These are phyloP conservation scores for Desoria tigrina DNA, from an alignment of 2,888 invertebrate genomes.

Conservation along the genomic window DNA sequence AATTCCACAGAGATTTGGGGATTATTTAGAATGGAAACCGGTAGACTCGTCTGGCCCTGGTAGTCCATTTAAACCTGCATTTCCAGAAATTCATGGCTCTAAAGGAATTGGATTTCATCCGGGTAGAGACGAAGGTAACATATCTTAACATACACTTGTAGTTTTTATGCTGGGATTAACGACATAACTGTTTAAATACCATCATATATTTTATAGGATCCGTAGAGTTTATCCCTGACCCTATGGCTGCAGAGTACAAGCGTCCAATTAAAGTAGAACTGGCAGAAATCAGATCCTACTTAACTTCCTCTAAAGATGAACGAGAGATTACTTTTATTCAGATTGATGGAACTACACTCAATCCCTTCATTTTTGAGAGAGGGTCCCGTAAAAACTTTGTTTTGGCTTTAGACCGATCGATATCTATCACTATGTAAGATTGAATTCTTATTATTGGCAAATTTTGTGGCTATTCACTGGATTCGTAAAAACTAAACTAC, in stretches of 20 bases:
- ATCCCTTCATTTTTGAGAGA: conserved; percentile 83
- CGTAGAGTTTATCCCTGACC: conserved; percentile 56
- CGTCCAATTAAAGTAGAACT: conserved; percentile 51
- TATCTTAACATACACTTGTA: background rate
- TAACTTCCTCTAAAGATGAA: conserved; percentile 40
- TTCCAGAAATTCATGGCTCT: conserved; percentile 30
- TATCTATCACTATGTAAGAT: conserved; percentile 64
- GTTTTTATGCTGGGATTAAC: background rate
- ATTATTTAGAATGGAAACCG: conserved; percentile 80
- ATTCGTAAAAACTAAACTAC: conserved; percentile 14
- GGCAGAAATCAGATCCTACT: conserved; percentile 50
- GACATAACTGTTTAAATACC: too few relatives aligned
- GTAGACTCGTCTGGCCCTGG: conserved; percentile 61
- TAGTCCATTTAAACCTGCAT: conserved; percentile 13
- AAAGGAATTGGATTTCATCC: conserved; percentile 49
- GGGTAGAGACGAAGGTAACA: conserved; percentile 37
- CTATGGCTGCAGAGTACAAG: conserved; percentile 51
- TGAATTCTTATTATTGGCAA: conserved; percentile 1
- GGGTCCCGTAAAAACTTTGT: conserved; percentile 79
- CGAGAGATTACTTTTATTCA: conserved; percentile 66
- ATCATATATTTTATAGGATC: too few relatives aligned
- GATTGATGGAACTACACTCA: conserved; percentile 71
- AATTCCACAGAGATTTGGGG: conserved; percentile 60
- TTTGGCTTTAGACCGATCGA: conserved; percentile 59
- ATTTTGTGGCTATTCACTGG: background rate